A percentile compares a stretch with the other conserved stretches of the same genome.
These are phyloP conservation scores for Drosophila prosaltans DNA, from an alignment of 1,140 invertebrate genomes.

Conservation along the genomic window DNA sequence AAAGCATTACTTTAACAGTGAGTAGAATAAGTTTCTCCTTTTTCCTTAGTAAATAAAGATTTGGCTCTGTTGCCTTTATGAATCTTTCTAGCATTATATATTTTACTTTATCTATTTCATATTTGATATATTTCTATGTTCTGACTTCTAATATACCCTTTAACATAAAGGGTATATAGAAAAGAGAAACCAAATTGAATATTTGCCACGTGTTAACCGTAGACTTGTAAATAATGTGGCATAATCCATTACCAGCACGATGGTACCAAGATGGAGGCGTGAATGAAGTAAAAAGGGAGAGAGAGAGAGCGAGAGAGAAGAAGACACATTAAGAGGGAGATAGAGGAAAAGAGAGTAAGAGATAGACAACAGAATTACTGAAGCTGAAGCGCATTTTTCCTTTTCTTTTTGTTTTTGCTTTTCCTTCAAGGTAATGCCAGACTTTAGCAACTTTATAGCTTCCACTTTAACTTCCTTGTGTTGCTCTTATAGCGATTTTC, in stretches of 20 bases:
- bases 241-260: conserved; percentile 60
- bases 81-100: too few relatives aligned
- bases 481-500: neutral
- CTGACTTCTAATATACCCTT: neutral
- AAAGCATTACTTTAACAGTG: too few relatives aligned
- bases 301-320: neutral
- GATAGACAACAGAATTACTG: conserved; percentile 1
- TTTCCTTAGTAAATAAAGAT: too few relatives aligned
- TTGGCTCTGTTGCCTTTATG: too few relatives aligned
- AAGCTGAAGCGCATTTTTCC: neutral
- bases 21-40: too few relatives aligned
- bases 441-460: neutral
- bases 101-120: too few relatives aligned
- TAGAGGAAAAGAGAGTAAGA: neutral
- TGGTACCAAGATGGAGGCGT: neutral
- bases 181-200: conserved; percentile 60
- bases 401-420: neutral
- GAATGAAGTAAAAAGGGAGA: neutral
- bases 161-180: neutral
- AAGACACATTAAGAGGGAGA: neutral
- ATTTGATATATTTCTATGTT: too few relatives aligned
- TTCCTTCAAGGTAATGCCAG: neutral
- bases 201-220: conserved; percentile 64
- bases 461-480: too few relatives aligned
- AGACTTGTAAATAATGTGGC: conserved; percentile 60